Conservation (phyloP, 2,888 invertebrate species). For the Leptinotarsa juncta region DNA sequence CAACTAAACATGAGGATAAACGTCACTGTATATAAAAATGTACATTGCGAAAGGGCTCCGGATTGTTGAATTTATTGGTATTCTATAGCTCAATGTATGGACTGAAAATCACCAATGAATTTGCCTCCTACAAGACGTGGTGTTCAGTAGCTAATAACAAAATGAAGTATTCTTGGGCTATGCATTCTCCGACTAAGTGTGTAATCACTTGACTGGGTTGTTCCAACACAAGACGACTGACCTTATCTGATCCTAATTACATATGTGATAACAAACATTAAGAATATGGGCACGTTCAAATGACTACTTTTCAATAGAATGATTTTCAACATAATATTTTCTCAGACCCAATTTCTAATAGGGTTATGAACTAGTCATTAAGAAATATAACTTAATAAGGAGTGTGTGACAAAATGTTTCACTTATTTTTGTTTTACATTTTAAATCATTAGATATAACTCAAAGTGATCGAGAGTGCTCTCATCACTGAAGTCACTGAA, state of each 20-base stretch:
- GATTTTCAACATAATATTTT: neutral
- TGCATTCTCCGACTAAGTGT: slow-evolving; percentile 2
- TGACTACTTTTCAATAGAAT: neutral
- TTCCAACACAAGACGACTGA: neutral
- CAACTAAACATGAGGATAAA: neutral
- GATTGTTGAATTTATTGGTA: slow-evolving; percentile 18
- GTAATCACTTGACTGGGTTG: neutral
- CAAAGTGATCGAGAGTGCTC: too few species aligned
- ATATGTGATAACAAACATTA: neutral
- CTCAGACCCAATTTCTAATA: too few species aligned
- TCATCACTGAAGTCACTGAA: too few species aligned
- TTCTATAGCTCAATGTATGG: slow-evolving; percentile 11
- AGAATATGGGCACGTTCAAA: neutral
- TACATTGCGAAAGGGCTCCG: slow-evolving; percentile 21
- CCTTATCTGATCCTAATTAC: neutral
- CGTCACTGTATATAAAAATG: slow-evolving; percentile 16
- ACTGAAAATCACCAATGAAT: slow-evolving; percentile 10
- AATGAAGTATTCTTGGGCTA: neutral
- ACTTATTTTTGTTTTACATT: too few species aligned
- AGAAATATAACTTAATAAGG: too few species aligned
- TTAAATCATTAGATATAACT: too few species aligned
- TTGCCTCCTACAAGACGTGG: neutral
- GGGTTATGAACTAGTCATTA: too few species aligned
- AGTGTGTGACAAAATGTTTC: too few species aligned
- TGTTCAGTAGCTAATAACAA: slow-evolving; percentile 6